Conservation (phyloP, 30 jellyfish, hydroid and myxozoan species). For the Hydractinia echinata region DNA sequence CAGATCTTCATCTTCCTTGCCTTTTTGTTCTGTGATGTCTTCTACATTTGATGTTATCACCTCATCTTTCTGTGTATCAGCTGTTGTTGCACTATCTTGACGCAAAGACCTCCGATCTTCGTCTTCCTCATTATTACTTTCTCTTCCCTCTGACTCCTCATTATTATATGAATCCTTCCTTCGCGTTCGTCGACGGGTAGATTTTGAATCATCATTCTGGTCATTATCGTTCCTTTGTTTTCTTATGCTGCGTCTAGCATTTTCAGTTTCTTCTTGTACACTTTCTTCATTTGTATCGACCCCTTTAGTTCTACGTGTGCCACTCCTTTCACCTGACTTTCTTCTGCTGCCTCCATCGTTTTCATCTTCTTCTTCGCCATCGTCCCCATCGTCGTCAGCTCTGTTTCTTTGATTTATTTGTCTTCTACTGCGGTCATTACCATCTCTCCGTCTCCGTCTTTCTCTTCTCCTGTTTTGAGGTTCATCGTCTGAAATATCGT, state of each 20-base stretch:
- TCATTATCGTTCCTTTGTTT: not conserved
- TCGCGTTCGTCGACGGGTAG: no score
- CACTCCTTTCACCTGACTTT: not conserved
- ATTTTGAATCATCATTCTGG: no score
- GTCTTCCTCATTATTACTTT: no score
- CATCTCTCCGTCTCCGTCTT: not conserved
- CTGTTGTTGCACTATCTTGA: no score
- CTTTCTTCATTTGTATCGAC: not conserved
- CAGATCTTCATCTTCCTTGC: not conserved
- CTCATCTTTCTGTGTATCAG: not conserved
- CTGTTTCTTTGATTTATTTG: not conserved
- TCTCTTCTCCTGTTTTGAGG: not conserved
- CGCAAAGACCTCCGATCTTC: no score
- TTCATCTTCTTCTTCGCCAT: not conserved
- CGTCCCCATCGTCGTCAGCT: not conserved
- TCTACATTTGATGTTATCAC: not conserved
- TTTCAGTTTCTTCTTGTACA: not conserved
- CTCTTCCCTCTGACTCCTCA: no score
- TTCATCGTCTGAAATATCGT: slow-evolving; percentile 14
- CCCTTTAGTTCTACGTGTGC: not conserved
- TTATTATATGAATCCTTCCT: no score
- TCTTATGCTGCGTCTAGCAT: not conserved
- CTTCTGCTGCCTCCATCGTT: not conserved
- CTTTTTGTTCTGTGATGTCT: not conserved
- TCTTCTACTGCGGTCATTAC: not conserved